phyloP scores from a whole-genome alignment of 1,140 invertebrate genomes.

The Cardiocondyla obscurior region DNA sequence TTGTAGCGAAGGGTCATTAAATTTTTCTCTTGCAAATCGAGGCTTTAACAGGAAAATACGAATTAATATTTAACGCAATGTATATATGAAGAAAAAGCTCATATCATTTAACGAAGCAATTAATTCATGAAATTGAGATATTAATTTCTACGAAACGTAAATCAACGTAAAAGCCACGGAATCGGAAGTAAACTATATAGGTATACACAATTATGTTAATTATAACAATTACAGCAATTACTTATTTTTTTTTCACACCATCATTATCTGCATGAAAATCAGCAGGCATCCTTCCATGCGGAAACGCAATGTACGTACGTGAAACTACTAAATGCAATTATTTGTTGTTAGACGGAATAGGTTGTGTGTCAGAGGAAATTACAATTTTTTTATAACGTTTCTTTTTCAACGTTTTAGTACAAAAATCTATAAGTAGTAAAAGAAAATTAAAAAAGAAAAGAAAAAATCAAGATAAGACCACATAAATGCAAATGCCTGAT shows the following conservation, averaged over 20 bases:
- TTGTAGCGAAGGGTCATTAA: too few relatives aligned
- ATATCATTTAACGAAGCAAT: background rate
- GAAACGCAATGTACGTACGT: slow-evolving; percentile 21
- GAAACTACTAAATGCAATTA: slow-evolving; percentile 27
- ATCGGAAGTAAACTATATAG: slow-evolving; percentile 38
- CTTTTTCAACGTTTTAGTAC: background rate
- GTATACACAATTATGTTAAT: slow-evolving; percentile 47
- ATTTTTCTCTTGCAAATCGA: background rate
- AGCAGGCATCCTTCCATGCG: slow-evolving; percentile 34
- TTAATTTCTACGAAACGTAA: slow-evolving; percentile 29
- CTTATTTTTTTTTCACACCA: slow-evolving; percentile 57
- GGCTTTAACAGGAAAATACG: background rate
- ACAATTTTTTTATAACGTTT: background rate
- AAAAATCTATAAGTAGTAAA: background rate
- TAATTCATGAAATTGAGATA: slow-evolving; percentile 40
- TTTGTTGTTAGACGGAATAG: slow-evolving; percentile 21
- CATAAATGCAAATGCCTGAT: background rate
- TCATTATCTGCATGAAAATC: slow-evolving; percentile 63
- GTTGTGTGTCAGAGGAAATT: background rate
- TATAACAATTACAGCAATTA: slow-evolving; percentile 60
- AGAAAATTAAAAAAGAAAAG: background rate
- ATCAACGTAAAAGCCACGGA: background rate
- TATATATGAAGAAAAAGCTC: background rate
- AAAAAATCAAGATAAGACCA: background rate
- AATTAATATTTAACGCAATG: background rate